Conservation (phyloP, 2,888 invertebrate species). For the Onthophagus sagittarius region DNA sequence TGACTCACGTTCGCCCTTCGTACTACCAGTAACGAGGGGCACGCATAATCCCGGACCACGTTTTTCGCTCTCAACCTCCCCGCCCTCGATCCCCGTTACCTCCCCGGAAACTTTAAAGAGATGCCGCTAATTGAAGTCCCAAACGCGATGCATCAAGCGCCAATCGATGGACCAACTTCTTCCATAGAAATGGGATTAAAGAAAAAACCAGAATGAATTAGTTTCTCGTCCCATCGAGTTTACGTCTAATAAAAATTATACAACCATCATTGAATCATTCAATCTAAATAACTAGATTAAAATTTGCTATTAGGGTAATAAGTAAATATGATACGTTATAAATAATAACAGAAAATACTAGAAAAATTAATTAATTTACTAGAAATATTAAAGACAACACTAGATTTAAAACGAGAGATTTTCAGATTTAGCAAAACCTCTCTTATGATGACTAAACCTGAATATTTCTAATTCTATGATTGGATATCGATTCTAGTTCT, state of each 20-base stretch:
- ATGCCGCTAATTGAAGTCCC: neutral
- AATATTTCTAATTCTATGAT: too few species aligned
- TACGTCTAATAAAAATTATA: neutral
- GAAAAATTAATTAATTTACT: too few species aligned
- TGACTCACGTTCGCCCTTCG: neutral
- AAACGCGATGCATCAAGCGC: neutral
- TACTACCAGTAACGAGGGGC: neutral
- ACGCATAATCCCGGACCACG: neutral
- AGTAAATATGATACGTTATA: constrained; percentile 1
- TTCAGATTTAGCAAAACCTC: too few species aligned
- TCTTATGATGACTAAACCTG: too few species aligned
- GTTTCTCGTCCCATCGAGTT: neutral
- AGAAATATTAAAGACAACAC: too few species aligned
- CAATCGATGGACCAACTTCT: constrained; percentile 8
- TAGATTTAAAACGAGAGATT: too few species aligned
- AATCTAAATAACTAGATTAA: neutral
- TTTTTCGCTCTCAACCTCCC: neutral
- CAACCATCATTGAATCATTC: neutral
- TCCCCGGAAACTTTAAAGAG: neutral
- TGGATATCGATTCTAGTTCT: too few species aligned
- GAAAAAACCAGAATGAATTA: constrained; percentile 9
- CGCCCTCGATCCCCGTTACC: neutral
- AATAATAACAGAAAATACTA: constrained; percentile 8
- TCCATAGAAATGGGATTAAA: neutral
- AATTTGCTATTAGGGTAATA: neutral